These are phyloP conservation scores for Endomychus coccineus DNA, from an alignment of 2,888 invertebrate genomes.

Conservation along the genomic window DNA sequence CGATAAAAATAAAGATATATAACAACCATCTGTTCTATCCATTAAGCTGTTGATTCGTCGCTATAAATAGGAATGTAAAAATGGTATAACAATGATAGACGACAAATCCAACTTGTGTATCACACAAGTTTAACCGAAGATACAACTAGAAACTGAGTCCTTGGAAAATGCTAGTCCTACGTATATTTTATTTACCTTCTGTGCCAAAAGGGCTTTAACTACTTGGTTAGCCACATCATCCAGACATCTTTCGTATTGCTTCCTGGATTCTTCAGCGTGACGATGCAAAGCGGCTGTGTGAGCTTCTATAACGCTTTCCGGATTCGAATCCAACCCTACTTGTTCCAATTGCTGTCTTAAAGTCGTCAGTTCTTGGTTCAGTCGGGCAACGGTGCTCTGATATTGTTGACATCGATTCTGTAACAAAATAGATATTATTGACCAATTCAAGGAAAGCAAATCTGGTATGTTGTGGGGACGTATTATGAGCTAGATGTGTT, in stretches of 20 bases:
- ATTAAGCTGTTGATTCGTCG: no score
- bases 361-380: conserved; percentile 62
- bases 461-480: no score
- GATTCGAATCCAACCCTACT: conserved; percentile 43
- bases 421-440: conserved; percentile 35
- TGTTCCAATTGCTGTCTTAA: conserved; percentile 53
- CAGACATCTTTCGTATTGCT: conserved; percentile 71
- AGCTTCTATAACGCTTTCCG: conserved; percentile 50
- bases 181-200: conserved; percentile 73
- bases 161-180: no score
- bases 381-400: conserved; percentile 57
- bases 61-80: no score
- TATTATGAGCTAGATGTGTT: no score
- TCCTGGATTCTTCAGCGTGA: conserved; percentile 58
- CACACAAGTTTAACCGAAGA: no score
- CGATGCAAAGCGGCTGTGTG: conserved; percentile 56
- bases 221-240: conserved; percentile 80
- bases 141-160: no score
- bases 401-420: conserved; percentile 68
- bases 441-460: conserved; percentile 7
- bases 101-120: no score
- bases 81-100: no score
- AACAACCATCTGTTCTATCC: conserved; percentile 1
- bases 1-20: conserved; percentile 3
- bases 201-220: conserved; percentile 72